Conservation (phyloP, 1,140 invertebrate species). For the Musca domestica region DNA sequence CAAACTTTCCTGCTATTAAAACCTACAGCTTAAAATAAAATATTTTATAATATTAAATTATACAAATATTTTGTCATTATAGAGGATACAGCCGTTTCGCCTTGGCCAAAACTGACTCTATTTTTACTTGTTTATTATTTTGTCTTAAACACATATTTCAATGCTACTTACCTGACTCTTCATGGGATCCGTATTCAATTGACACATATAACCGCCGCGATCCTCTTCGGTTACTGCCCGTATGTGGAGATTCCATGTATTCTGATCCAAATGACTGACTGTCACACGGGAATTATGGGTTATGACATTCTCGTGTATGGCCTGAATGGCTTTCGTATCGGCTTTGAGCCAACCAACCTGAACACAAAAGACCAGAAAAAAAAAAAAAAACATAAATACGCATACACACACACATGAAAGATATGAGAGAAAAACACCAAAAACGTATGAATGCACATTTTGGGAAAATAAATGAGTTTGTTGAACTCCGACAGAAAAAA, state of each 20-base stretch:
- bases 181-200: conserved; percentile 75
- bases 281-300: conserved; percentile 80
- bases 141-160: neutral
- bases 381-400: neutral
- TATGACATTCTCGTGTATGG: conserved; percentile 86
- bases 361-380: conserved; percentile 5
- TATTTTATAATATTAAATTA: no score
- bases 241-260: conserved; percentile 82
- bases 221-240: conserved; percentile 78
- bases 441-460: neutral
- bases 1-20: no score
- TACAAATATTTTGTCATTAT: no score
- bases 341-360: conserved; percentile 89
- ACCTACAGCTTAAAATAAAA: no score
- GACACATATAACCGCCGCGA: conserved; percentile 80
- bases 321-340: conserved; percentile 81
- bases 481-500: conserved; percentile 4
- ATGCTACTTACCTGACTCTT: conserved; percentile 68
- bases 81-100: no score
- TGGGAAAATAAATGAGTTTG: conserved; percentile 12
- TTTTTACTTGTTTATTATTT: no score
- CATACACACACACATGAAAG: conserved; percentile 3
- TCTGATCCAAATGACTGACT: conserved; percentile 75
- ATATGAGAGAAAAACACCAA: neutral
- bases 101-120: no score